A percentile compares a stretch with the other conserved stretches of the same genome.
phyloP scores from a whole-genome alignment of 2,797 vertebrate genomes.

The Australoheros facetus region DNA sequence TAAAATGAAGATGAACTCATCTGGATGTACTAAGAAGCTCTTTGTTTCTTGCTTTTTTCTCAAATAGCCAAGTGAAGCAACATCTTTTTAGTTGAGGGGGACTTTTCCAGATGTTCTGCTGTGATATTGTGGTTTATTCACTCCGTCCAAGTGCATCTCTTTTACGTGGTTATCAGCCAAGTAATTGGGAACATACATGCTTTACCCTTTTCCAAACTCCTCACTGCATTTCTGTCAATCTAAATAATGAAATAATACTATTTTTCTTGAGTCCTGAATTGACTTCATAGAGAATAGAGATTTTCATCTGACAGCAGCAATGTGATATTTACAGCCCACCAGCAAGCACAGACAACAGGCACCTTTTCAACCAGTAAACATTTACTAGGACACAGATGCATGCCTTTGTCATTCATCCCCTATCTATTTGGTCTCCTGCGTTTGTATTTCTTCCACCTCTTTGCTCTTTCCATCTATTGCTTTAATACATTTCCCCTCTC shows the following conservation, averaged over 20 bases:
- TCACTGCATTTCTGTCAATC: not conserved
- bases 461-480: conserved; percentile 40
- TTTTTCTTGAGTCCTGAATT: conserved; percentile 5
- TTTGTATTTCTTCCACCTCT: conserved; percentile 41
- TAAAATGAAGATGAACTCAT: not conserved
- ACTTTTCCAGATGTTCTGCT: not conserved
- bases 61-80: not conserved
- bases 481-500: conserved; percentile 23
- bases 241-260: not conserved
- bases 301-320: conserved; percentile 37
- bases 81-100: not conserved
- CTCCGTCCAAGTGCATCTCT: too few relatives aligned
- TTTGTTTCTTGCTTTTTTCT: not conserved
- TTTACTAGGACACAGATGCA: conserved; percentile 60
- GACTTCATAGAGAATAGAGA: conserved; percentile 9
- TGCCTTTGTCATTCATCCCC: conserved; percentile 51
- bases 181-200: not conserved
- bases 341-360: conserved; percentile 13
- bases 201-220: not conserved
- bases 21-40: not conserved
- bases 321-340: conserved; percentile 41
- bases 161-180: not conserved
- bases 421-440: conserved; percentile 46
- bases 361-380: conserved; percentile 68
- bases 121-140: not conserved